Evolutionary conservation across 2,113 vertebrate species (phyloP), one percentile per base, ranked within the genome.

Genomic region (Atlantisia rogersi): DNA sequence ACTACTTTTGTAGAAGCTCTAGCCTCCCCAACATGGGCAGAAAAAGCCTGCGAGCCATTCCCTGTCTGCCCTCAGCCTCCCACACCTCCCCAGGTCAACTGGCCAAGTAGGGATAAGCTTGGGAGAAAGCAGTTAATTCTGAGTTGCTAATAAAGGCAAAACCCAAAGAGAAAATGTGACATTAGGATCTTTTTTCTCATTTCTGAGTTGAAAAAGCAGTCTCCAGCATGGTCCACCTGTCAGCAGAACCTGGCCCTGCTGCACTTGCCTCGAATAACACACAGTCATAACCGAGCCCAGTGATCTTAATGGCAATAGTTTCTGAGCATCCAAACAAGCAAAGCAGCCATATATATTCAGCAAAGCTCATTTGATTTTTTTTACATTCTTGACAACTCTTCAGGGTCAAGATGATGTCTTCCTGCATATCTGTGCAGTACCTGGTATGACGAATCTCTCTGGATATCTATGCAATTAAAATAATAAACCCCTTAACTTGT

Each of bases 51-150:
- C 32, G 31, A 46, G 19, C 11, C 18, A 6, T 71, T 87, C 40
- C 46, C 11, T 62, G 17, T 24, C 22, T 44, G 20, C 19, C 50
- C 16, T 68, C 10, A 24, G 19, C 58, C 53, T 80, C 16, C 28
- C 25, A 4, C 22, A 9, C 31, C 0, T 0, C 20, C 58, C 39
- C 42, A 70, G 21, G 42, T 55, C 44, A 26, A 9, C 39, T 62
- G 32, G 13, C 25, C 53, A 62, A 37, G 29, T 1, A 29, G 55
- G 15, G 44, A 5, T 15, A 52, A 16, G n/a, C 32, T n/a, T 64
- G 28, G 21, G 40, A 75, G 50, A 76, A 74, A 32, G 20, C 8
- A 15, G 17, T 74, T 64, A 53, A 22, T 70, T 75, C 46, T 18
- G 32, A 24, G 7, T 16, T 74, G 12, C 32, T 11, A 22, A 70